A percentile compares a stretch with the other conserved stretches of the same genome.
Evolutionary conservation across 1,140 invertebrate genomes (phyloP).

Genomic region (Drosophila punjabiensis): DNA sequence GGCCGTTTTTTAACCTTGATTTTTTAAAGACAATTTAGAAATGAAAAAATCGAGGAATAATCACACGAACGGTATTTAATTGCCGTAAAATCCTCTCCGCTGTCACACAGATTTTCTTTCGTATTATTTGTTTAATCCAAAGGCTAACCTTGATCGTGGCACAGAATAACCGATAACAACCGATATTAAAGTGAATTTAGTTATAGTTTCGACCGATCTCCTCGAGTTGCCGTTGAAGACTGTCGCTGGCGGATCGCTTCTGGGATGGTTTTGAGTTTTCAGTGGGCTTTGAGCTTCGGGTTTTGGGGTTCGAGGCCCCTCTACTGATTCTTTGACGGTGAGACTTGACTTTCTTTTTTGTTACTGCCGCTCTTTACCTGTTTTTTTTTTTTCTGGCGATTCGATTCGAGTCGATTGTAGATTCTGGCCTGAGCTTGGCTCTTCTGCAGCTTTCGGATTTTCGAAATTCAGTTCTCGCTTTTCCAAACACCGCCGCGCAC

Average conservation of each 20-base stretch:
- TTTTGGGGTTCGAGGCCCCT: slow-evolving; percentile 34
- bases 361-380: slow-evolving; percentile 54
- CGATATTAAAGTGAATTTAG: slow-evolving; percentile 41
- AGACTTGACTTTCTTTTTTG: slow-evolving; percentile 54
- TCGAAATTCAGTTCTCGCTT: slow-evolving; percentile 56
- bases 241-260: slow-evolving; percentile 75
- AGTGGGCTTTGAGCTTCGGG: slow-evolving; percentile 15
- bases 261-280: slow-evolving; percentile 74
- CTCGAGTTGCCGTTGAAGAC: slow-evolving; percentile 76
- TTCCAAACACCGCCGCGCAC: slow-evolving; percentile 79
- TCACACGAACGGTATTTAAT: background rate
- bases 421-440: slow-evolving; percentile 47
- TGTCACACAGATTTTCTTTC: slow-evolving; percentile 11
- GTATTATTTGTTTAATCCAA: slow-evolving; percentile 25
- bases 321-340: slow-evolving; percentile 63
- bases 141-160: slow-evolving; percentile 53
- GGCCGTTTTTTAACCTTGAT: background rate
- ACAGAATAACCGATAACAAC: slow-evolving; percentile 44
- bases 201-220: slow-evolving; percentile 64
- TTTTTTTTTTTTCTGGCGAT: slow-evolving; percentile 48
- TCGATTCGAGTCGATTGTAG: slow-evolving; percentile 42
- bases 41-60: background rate
- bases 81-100: slow-evolving; percentile 8
- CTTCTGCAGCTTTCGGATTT: slow-evolving; percentile 33
- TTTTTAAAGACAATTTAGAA: background rate